Evolutionary conservation across 53 echinoderm and acorn worm species (phyloP).

Genomic region (Holothuria leucospilota): DNA sequence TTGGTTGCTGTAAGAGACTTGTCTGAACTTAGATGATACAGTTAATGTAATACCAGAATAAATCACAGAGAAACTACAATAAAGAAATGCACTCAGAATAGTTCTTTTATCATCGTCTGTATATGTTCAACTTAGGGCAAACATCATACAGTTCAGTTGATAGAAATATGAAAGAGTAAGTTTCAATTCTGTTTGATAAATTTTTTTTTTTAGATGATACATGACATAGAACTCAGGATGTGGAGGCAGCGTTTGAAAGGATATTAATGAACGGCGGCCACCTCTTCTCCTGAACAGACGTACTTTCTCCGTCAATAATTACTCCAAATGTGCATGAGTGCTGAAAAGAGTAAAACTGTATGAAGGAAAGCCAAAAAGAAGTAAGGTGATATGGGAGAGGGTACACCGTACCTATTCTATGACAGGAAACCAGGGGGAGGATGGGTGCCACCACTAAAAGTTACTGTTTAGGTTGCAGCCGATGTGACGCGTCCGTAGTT

Average conservation of each 20-base stretch:
- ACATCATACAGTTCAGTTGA: neutral
- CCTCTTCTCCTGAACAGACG: slow-evolving; percentile 93
- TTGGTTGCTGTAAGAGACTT: too few relatives aligned
- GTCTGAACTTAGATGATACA: too few relatives aligned
- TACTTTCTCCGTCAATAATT: slow-evolving; percentile 83
- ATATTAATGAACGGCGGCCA: slow-evolving; percentile 95
- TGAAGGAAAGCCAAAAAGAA: slow-evolving; percentile 94
- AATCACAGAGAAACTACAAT: too few relatives aligned
- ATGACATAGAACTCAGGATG: slow-evolving; percentile 83
- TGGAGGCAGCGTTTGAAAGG: slow-evolving; percentile 92
- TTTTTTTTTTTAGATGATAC: slow-evolving; percentile 86
- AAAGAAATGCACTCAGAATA: too few relatives aligned
- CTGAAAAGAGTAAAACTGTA: slow-evolving; percentile 92
- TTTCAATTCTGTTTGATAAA: neutral
- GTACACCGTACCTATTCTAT: too few relatives aligned
- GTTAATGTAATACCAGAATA: too few relatives aligned
- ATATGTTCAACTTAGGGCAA: neutral
- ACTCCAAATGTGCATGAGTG: slow-evolving; percentile 98
- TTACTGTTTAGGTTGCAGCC: too few relatives aligned
- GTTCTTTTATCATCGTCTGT: neutral
- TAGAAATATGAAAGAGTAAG: neutral
- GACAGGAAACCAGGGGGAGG: too few relatives aligned
- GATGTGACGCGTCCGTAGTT: too few relatives aligned
- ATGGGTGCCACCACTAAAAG: too few relatives aligned
- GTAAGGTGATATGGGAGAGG: slow-evolving; percentile 46